Evolutionary conservation across 2,113 vertebrate species (phyloP).

Genomic region (Planiliza haematocheilus): DNA sequence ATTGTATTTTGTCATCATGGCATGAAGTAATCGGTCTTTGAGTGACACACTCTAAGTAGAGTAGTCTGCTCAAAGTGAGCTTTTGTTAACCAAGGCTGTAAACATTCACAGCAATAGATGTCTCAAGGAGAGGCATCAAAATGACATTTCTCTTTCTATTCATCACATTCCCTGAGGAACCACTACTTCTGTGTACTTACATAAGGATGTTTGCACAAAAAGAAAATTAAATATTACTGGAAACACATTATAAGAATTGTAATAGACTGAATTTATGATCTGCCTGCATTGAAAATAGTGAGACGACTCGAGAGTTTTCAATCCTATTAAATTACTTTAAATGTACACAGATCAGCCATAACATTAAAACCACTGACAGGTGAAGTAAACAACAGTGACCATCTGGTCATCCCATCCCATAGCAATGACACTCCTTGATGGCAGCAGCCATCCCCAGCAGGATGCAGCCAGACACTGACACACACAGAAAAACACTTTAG

Average conservation of each 20-base stretch:
- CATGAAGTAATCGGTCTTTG: conserved; percentile 67
- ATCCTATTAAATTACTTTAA: no score
- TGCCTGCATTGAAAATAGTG: background rate
- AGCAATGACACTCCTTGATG: no score
- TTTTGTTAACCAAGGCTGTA: conserved; percentile 62
- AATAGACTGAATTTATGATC: background rate
- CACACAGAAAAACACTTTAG: no score
- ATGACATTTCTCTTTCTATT: conserved; percentile 43
- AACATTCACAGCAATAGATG: conserved; percentile 42
- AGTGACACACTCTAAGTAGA: conserved; percentile 40
- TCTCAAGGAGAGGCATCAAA: conserved; percentile 54
- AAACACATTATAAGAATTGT: conserved; percentile 10
- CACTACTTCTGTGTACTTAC: conserved; percentile 46
- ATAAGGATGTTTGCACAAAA: conserved; percentile 50
- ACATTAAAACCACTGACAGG: no score
- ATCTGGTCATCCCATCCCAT: no score
- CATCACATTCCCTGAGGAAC: conserved; percentile 38
- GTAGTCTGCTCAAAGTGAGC: conserved; percentile 43
- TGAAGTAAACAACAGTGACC: no score
- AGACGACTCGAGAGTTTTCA: no score
- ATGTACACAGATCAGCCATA: no score
- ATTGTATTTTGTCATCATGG: conserved; percentile 71
- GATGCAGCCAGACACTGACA: no score
- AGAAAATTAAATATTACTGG: background rate
- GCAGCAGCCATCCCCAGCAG: no score